phyloP scores from a whole-genome alignment of 2,888 invertebrate genomes.

The Pyrrhosoma nymphula region DNA sequence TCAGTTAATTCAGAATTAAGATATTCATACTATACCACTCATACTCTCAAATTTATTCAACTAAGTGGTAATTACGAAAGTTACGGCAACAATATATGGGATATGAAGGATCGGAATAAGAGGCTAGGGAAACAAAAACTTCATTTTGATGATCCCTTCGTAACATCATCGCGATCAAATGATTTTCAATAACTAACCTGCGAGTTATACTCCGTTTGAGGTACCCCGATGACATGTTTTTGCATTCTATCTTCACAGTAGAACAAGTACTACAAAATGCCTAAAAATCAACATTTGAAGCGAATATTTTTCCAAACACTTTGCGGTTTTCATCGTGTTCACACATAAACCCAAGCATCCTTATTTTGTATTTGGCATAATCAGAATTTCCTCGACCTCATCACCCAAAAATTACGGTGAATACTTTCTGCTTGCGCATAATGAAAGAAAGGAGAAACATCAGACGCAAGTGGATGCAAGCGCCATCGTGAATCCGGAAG shows the following conservation, averaged over 20 bases:
- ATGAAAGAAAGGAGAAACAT: constrained; percentile 48
- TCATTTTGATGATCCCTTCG: neutral
- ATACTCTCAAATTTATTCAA: neutral
- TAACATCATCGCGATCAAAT: neutral
- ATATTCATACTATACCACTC: neutral
- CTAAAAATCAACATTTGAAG: neutral
- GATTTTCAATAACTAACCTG: neutral
- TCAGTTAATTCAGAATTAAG: neutral
- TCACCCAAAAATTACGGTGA: constrained; percentile 41
- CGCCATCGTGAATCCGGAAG: constrained; percentile 43
- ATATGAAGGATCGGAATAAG: neutral
- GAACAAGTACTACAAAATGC: neutral
- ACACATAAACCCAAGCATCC: neutral
- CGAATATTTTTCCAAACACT: neutral
- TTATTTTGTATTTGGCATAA: neutral
- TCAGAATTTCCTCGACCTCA: neutral
- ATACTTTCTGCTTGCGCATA: constrained; percentile 51
- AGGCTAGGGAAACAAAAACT: neutral
- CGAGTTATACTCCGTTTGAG: constrained; percentile 50
- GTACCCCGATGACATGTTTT: constrained; percentile 51
- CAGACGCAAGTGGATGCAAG: constrained; percentile 39
- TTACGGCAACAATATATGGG: neutral
- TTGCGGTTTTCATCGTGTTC: neutral
- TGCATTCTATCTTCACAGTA: constrained; percentile 58
- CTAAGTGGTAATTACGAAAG: neutral